These are phyloP conservation scores for Pseudotriccus pelzelni DNA, from an alignment of 2,797 vertebrate species.

Conservation along the genomic window DNA sequence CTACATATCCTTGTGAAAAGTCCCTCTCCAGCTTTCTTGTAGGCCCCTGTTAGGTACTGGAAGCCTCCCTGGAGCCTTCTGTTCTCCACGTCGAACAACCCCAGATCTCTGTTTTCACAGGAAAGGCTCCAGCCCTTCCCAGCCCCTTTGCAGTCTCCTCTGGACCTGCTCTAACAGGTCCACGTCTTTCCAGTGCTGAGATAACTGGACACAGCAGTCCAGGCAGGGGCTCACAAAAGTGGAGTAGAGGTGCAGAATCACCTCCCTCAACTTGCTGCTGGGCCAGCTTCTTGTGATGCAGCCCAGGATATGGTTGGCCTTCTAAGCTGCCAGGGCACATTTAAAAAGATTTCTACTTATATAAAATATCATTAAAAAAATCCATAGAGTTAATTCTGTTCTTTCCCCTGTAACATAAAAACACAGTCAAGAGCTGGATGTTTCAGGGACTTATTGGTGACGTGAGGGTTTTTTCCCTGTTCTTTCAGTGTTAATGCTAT, in stretches of 20 bases:
- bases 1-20: not conserved
- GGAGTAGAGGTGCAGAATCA: not conserved
- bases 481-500: not conserved
- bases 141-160: not conserved
- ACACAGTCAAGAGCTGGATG: not conserved
- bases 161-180: not conserved
- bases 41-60: not conserved
- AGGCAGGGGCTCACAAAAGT: not conserved
- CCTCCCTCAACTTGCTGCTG: not conserved
- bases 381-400: not conserved
- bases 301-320: not conserved
- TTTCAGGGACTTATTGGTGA: not conserved
- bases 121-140: not conserved
- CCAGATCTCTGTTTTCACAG: not conserved
- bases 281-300: not conserved
- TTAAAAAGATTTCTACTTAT: not conserved
- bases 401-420: not conserved
- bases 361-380: not conserved
- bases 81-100: not conserved
- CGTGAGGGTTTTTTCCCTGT: rapidly evolving
- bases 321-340: not conserved
- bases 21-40: not conserved
- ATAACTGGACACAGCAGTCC: not conserved
- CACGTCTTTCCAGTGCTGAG: not conserved
- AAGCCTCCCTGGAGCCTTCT: not conserved